A percentile compares a stretch with the other conserved stretches of the same genome.
Conservation (phyloP, 2,888 invertebrate species). For the Drosophila differens region DNA sequence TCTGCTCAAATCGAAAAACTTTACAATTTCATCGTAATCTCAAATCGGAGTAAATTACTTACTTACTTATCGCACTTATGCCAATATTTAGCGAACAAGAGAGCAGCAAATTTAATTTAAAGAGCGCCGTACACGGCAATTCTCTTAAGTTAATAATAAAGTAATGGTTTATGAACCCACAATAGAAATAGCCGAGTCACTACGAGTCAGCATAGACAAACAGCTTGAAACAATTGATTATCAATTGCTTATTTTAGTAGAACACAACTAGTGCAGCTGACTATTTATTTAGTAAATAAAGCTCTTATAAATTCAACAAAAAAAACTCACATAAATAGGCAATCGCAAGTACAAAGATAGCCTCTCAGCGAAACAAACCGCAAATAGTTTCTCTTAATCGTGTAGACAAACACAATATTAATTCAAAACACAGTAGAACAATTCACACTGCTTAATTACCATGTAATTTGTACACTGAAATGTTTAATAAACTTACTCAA, state of each 20-base stretch:
- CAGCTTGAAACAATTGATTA: neutral
- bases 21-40: constrained; percentile 46
- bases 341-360: neutral
- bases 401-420: neutral
- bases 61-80: neutral
- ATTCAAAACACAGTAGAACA: neutral
- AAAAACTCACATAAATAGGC: neutral
- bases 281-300: neutral
- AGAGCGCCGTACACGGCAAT: neutral
- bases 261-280: neutral
- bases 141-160: constrained; percentile 1
- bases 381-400: neutral
- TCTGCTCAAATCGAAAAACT: constrained; percentile 65
- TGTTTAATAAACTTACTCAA: neutral
- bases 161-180: neutral
- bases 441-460: neutral
- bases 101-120: neutral
- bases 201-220: neutral
- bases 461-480: neutral
- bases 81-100: neutral
- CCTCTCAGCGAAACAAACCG: neutral
- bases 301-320: neutral
- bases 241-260: neutral
- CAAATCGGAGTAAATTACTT: neutral
- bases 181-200: neutral